Conservation (phyloP, 1,140 invertebrate species). For the Araneus ventricosus region DNA sequence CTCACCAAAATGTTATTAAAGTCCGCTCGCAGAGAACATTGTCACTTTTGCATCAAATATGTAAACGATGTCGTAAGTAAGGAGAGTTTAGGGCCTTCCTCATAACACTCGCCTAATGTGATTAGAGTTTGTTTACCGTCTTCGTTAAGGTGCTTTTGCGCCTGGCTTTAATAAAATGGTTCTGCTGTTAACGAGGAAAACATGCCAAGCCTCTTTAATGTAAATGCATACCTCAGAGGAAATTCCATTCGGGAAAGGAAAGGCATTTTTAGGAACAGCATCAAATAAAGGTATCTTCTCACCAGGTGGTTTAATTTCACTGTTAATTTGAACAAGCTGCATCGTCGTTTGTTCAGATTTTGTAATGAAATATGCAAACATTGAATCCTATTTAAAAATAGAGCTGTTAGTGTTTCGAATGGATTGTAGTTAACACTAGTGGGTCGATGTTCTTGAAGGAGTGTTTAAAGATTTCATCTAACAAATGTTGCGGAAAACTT, state of each 20-base stretch:
- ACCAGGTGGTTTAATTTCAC: neutral
- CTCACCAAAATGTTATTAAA: conserved; percentile 37
- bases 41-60: conserved; percentile 37
- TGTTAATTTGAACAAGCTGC: neutral
- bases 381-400: neutral
- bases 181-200: neutral
- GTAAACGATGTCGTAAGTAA: conserved; percentile 37
- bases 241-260: neutral
- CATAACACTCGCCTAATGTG: conserved; percentile 3
- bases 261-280: neutral
- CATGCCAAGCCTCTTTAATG: conserved; percentile 10
- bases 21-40: neutral
- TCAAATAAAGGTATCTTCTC: neutral
- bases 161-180: neutral
- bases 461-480: too few relatives aligned
- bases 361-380: neutral
- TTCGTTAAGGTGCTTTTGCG: conserved; percentile 13
- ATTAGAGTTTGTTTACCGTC: conserved; percentile 16
- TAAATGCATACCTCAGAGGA: conserved; percentile 4
- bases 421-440: too few relatives aligned
- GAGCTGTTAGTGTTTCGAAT: too few relatives aligned
- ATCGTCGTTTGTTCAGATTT: neutral
- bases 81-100: neutral
- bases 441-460: too few relatives aligned
- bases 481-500: too few relatives aligned